These are phyloP conservation scores for Percopsis omiscomaycus DNA, from an alignment of 2,797 vertebrate species.

Conservation along the genomic window DNA sequence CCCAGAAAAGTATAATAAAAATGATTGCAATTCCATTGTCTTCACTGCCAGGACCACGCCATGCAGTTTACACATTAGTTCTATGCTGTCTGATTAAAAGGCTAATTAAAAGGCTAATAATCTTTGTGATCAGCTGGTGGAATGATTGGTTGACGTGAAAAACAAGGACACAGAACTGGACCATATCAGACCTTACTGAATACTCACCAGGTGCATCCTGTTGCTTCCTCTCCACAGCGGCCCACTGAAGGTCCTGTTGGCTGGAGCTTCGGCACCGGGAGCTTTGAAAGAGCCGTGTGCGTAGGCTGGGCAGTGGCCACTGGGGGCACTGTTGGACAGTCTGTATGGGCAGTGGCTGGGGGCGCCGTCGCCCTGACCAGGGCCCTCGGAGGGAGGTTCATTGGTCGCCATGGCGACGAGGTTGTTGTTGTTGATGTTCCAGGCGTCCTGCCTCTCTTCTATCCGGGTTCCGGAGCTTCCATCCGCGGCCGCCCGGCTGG, in stretches of 20 bases:
- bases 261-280: constrained; percentile 29
- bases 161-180: too few relatives aligned
- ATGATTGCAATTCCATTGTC: too few relatives aligned
- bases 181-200: neutral
- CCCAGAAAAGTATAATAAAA: too few relatives aligned
- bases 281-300: constrained; percentile 64
- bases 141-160: too few relatives aligned
- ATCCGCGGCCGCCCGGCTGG: constrained; percentile 45
- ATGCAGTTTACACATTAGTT: too few relatives aligned
- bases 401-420: constrained; percentile 40
- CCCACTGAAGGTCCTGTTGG: constrained; percentile 55
- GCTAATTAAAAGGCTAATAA: too few relatives aligned
- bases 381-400: neutral
- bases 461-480: constrained; percentile 30
- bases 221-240: constrained; percentile 64
- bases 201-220: constrained; percentile 87
- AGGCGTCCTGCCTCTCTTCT: constrained; percentile 52
- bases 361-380: constrained; percentile 25
- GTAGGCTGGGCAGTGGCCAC: constrained; percentile 77
- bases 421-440: constrained; percentile 62
- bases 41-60: too few relatives aligned
- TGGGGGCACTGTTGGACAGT: constrained; percentile 64
- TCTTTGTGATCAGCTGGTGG: too few relatives aligned
- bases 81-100: too few relatives aligned
- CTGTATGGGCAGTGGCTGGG: constrained; percentile 75